Base-by-base conservation (phyloP, 2,113 vertebrate genomes). In the Danionella cerebrum region DNA sequence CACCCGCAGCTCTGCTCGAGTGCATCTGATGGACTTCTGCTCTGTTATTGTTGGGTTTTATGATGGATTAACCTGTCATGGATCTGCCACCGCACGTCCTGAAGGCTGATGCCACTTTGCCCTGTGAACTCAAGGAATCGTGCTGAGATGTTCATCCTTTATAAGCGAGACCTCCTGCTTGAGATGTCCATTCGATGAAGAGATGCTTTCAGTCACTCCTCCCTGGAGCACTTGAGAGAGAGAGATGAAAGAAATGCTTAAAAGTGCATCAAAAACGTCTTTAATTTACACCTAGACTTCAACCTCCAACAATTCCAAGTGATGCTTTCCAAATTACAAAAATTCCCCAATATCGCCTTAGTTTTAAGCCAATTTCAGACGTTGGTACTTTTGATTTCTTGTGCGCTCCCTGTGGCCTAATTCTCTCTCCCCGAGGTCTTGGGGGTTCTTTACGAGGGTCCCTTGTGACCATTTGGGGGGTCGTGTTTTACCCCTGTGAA, bases 41-140 rank as follows among this genome's bases (percentile, higher is more conserved):
- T 51, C 25, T 47, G 24, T 60, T 72, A 69, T 67, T 44, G 25
- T 55, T 63, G 47, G 48, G 63, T 13, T 36, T 60, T 70, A 67
- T 77, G 75, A 77, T 77, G 67, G 75, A 77, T 77, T 36, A 52
- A 14, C 63, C 62, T 73, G 67, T 73, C 71, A 73, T 22, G 51
- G 53, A 18, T 27, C 52, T 67, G 63, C 67, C 55, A 70, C 42
- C 31, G 3, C 5, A 12, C 9, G 6, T 52, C 57, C 13, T 57
- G 29, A 39, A 0, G 33, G 64, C 42, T 29, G 41, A 39, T 45
- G 64, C 62, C 65, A 25, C 59, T 45, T 52, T 65, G 53, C 50
- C 59, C 53, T 69, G 59, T 65, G 67, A 16, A 47, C 21, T n/a
- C 31, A 1, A 39, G 45, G 18, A 59, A 5, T 44, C 71, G 54